Evolutionary conservation across 1,140 invertebrate species (phyloP).

Genomic region (Samia ricini): DNA sequence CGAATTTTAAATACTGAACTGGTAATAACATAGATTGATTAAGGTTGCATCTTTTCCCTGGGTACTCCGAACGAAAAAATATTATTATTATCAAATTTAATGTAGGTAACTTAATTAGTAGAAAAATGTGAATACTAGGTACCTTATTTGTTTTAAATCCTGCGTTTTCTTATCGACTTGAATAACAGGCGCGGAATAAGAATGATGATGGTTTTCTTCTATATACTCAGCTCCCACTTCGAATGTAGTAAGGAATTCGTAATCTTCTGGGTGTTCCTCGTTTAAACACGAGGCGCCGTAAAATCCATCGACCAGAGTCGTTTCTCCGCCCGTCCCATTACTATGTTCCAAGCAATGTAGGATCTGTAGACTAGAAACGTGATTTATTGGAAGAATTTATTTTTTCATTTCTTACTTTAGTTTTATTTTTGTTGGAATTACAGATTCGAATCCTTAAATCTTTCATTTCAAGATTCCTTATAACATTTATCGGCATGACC

Average conservation of each 20-base stretch:
- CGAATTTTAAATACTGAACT: no score
- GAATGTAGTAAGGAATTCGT: slow-evolving; percentile 77
- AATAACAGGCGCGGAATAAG: slow-evolving; percentile 77
- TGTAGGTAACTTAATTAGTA: not conserved
- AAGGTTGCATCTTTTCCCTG: no score
- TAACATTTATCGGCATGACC: no score
- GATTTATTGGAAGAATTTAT: slow-evolving; percentile 11
- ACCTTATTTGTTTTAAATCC: slow-evolving; percentile 79
- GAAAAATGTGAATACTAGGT: no score
- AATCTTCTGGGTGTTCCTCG: slow-evolving; percentile 74
- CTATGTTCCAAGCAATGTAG: slow-evolving; percentile 82
- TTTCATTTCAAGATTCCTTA: no score
- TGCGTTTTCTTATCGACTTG: slow-evolving; percentile 67
- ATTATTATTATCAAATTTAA: no score
- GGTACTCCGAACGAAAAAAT: no score
- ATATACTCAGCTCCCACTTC: slow-evolving; percentile 82
- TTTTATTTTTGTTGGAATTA: no score
- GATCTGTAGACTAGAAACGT: slow-evolving; percentile 79
- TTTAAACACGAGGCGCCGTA: slow-evolving; percentile 80
- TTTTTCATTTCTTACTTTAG: not conserved
- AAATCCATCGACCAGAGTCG: slow-evolving; percentile 84
- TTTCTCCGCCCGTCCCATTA: slow-evolving; percentile 82
- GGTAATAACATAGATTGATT: no score
- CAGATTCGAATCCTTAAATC: no score
- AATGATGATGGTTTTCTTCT: slow-evolving; percentile 78